Evolutionary conservation across 2,797 vertebrate genomes (phyloP), one percentile per base, ranked within the genome.

Genomic region (Bovichtus variegatus): DNA sequence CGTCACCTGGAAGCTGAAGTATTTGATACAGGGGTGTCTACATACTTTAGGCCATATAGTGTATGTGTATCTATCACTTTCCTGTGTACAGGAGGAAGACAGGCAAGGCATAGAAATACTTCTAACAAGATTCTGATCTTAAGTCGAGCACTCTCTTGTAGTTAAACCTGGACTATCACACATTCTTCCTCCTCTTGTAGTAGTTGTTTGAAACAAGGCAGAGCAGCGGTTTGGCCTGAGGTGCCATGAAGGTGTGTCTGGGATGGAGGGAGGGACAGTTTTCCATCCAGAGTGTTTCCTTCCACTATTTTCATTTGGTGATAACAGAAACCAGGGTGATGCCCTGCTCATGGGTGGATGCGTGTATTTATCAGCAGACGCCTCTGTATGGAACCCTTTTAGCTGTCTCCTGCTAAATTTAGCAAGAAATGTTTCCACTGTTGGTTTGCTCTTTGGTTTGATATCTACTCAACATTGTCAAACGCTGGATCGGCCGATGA

Each of bases 271-370:
- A 90, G 91, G 87, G 74, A 76, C 68, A 16, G 60, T 86, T 92
- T 94, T 94, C 92, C 92, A 85, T 78, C 50, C 86, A 81, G 85
- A 91, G 86, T 90, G 71, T 86, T 91, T 87, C 83, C 85, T 90
- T 80, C 64, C 71, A 87, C 73, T 93, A 86, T 93, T 94, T 92
- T 88, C 74, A 74, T 88, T 81, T 76, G 72, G 69, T 69, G 91
- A 93, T 93, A 94, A 88, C 55, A 77, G 81, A 69, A 71, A 64
- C 58, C 60, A 70, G 75, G 83, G 75, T 84, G 82, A 88, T 90
- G 87, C 83, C 74, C 74, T 21, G 55, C 64, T 80, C 53, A 69
- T 81, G 84, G 79, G 84, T 81, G 89, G 78, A 83, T 38, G 68
- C 38, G 64, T 61, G 65, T 64, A 75, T 76, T 83, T 81, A 88